Evolutionary conservation across 1,140 invertebrate species (phyloP).

Genomic region (Tetragnatha versicolor): DNA sequence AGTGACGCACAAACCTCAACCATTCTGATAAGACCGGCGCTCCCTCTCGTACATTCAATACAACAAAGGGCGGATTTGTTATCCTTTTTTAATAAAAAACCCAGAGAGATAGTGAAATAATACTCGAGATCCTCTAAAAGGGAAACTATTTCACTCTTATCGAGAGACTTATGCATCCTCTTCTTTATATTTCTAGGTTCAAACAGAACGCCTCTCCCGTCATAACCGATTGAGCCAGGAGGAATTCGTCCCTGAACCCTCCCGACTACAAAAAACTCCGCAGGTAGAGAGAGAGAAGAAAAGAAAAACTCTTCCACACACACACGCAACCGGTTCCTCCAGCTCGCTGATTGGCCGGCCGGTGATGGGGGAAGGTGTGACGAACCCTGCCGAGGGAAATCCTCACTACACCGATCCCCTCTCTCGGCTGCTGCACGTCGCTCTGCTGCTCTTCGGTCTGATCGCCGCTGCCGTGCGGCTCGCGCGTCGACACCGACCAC

Average conservation of each 20-base stretch:
- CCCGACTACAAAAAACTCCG: not conserved
- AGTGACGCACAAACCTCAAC: too few species aligned
- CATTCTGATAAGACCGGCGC: too few species aligned
- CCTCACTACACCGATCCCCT: slow-evolving; percentile 36
- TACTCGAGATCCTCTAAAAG: too few species aligned
- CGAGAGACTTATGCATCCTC: slow-evolving; percentile 8
- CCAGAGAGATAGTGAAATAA: too few species aligned
- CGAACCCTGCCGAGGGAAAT: slow-evolving; percentile 44
- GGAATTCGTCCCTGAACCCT: not conserved
- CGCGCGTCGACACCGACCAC: not conserved
- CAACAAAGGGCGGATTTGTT: too few species aligned
- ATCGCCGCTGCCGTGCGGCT: slow-evolving; percentile 6
- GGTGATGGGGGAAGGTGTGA: slow-evolving; percentile 55
- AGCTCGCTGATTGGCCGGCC: slow-evolving; percentile 38
- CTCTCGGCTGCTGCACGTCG: slow-evolving; percentile 12
- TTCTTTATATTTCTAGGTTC: slow-evolving; percentile 4
- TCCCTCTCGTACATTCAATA: too few species aligned
- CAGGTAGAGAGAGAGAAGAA: not conserved
- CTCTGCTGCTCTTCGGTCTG: slow-evolving; percentile 1
- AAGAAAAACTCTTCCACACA: slow-evolving; percentile 2
- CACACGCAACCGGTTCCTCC: slow-evolving; percentile 47
- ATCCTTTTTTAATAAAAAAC: too few species aligned
- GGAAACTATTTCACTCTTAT: not conserved
- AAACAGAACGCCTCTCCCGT: not conserved
- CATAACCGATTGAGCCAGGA: not conserved